Evolutionary conservation across 2,113 vertebrate genomes (phyloP), one percentile per base, ranked within the genome.

Genomic region (Oceanodroma tethys): DNA sequence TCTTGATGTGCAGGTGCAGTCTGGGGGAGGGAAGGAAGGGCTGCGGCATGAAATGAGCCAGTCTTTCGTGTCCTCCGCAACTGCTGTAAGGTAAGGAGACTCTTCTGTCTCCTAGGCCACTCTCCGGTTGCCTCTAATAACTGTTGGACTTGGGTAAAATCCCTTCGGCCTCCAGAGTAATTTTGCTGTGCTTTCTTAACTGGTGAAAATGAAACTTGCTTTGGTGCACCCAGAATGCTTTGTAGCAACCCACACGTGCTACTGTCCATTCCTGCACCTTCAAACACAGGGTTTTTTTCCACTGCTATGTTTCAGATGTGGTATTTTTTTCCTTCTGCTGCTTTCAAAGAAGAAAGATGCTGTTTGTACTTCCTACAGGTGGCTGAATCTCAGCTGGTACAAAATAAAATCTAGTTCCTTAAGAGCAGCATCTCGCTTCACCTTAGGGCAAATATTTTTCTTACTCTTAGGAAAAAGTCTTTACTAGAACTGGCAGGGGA

Each of bases 401-500:
- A 81, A 82, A 96, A 90, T 90, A 81, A 91, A 93, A 80, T 81
- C 62, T 82, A 76, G 58, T 94, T 96, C 89, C 94, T 96, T 96
- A 97, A 96, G 87, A 96, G 74, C 91, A 93, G 30, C 78, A 47
- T 93, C 91, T 95, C n/a, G 0, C 70, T 94, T 93, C 55, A 93
- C 91, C 93, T 81, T 68, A 23, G 81, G 91, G 95, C 81, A 91
- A 95, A 95, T 95, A 94, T 94, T 97, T 96, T 97, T 92, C 83
- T 53, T 96, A 68, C 38, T 94, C 65, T 81, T 91, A 38, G 73
- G 93, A 92, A 89, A 94, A 86, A 93, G 70, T 65, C 88, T 95
- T 94, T 91, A 95, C 79, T 85, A 76, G 93, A 97, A 89, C 73
- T 97, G 97, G 94, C 95, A 95, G 89, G 86, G 58, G 91, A 96